Evolutionary conservation across 2,888 invertebrate species (phyloP).

Genomic region (Acleris literana): DNA sequence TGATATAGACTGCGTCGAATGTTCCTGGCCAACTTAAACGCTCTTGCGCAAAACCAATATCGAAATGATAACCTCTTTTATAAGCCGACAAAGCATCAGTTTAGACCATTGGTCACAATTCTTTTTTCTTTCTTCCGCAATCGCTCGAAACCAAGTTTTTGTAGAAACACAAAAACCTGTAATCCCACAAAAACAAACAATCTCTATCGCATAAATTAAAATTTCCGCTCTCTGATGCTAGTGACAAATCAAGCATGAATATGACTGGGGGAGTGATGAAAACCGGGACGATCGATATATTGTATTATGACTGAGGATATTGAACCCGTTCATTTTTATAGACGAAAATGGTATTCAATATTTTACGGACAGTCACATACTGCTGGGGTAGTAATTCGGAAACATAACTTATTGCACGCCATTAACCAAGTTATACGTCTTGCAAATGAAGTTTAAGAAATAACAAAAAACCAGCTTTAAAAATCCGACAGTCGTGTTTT

Average conservation of each 20-base stretch:
- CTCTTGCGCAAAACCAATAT: conserved; percentile 3
- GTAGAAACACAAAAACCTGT: conserved; percentile 61
- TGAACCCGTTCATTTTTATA: conserved; percentile 36
- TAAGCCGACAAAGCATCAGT: conserved; percentile 20
- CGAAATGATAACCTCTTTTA: conserved; percentile 19
- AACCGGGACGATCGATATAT: conserved; percentile 54
- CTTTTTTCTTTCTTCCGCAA: conserved; percentile 69
- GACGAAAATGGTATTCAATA: conserved; percentile 26
- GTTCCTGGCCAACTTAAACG: neutral
- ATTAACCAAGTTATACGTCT: neutral
- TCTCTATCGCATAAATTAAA: conserved; percentile 80
- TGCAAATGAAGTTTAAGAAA: neutral
- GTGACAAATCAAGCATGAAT: conserved; percentile 76
- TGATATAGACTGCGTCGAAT: too few relatives aligned
- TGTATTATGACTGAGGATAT: conserved; percentile 49
- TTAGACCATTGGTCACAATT: conserved; percentile 33
- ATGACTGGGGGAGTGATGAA: conserved; percentile 63
- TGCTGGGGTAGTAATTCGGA: neutral
- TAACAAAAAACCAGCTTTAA: neutral
- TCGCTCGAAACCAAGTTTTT: conserved; percentile 63
- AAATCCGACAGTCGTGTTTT: too few relatives aligned
- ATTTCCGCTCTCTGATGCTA: conserved; percentile 76
- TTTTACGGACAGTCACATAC: conserved; percentile 17
- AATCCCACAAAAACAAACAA: conserved; percentile 78
- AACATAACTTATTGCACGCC: neutral